phyloP scores from a whole-genome alignment of 2,888 invertebrate genomes.

The Eurois occulta region DNA sequence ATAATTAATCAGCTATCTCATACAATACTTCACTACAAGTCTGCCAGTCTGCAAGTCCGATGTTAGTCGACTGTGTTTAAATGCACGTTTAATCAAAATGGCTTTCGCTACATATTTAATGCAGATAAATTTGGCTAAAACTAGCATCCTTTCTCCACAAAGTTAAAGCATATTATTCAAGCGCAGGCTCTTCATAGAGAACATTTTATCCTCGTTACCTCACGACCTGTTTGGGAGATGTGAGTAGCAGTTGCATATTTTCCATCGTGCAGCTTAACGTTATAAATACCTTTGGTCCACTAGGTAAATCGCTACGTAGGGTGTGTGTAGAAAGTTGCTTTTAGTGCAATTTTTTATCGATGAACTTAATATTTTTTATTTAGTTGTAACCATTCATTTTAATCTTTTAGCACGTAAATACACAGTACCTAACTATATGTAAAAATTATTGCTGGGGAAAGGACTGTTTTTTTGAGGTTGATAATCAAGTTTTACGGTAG shows the following conservation, averaged over 20 bases:
- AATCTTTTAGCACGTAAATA: too few species aligned
- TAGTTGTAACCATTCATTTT: too few species aligned
- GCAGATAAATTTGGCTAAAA: conserved; percentile 2
- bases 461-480: too few species aligned
- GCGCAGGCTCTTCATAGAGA: conserved; percentile 17
- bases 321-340: background rate
- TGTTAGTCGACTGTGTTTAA: background rate
- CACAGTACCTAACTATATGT: too few species aligned
- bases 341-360: background rate
- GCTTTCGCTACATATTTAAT: background rate
- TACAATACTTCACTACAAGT: background rate
- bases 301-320: conserved; percentile 13
- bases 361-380: background rate
- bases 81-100: background rate
- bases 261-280: conserved; percentile 23
- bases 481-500: too few species aligned
- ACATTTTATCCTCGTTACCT: conserved; percentile 28
- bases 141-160: background rate
- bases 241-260: conserved; percentile 42
- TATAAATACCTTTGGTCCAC: conserved; percentile 40
- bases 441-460: too few species aligned
- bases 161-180: conserved; percentile 9
- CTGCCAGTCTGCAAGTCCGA: background rate
- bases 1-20: too few species aligned
- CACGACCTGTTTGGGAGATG: conserved; percentile 23